These are phyloP conservation scores for Myotis brandtii DNA, from an alignment of 2,113 vertebrate species.

Conservation along the genomic window DNA sequence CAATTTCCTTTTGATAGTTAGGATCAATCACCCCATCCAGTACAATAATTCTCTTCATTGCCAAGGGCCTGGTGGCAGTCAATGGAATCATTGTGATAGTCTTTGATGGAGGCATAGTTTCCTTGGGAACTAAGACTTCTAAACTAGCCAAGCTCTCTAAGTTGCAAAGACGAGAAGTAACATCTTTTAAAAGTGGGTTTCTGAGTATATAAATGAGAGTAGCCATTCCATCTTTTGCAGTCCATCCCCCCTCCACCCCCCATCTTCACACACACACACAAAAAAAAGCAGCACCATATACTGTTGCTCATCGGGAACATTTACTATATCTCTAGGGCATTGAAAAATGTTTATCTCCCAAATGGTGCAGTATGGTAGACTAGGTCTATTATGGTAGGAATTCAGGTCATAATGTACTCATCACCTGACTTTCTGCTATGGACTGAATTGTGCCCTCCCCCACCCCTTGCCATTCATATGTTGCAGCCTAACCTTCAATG, in stretches of 20 bases:
- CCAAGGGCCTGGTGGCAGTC: neutral
- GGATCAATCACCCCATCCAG: neutral
- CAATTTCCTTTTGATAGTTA: neutral
- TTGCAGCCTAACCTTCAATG: neutral
- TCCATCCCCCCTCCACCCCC: too few species aligned
- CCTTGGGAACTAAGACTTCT: neutral
- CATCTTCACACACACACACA: too few species aligned
- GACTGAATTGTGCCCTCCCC: neutral
- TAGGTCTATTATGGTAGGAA: neutral
- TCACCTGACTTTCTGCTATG: neutral
- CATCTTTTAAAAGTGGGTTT: neutral
- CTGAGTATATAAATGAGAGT: neutral
- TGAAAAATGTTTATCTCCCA: neutral
- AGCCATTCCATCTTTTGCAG: neutral
- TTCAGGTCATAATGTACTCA: neutral
- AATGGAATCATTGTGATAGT: neutral
- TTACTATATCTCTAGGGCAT: neutral
- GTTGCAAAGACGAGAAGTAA: neutral
- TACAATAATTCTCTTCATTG: neutral
- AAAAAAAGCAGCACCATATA: neutral
- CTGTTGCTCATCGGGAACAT: neutral
- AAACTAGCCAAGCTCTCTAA: neutral
- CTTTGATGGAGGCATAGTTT: neutral
- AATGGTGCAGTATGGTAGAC: neutral
- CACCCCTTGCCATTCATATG: neutral